Base-by-base conservation (phyloP, 2,888 invertebrate genomes). In the Cephalotes varians region DNA sequence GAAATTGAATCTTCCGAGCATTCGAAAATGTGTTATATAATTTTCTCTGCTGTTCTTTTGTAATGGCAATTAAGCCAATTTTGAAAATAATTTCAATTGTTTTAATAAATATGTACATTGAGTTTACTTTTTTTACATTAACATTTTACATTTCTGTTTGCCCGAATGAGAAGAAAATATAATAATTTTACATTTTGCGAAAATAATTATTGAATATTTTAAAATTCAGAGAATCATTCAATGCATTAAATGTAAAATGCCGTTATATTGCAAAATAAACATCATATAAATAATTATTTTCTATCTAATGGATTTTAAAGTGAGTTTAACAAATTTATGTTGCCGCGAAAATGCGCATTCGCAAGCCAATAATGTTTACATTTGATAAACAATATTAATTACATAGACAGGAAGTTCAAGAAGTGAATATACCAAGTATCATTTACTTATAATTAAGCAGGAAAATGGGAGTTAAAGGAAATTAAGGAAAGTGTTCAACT, bases 301-400 rank as follows among this genome's bases (percentile, higher is more conserved):
- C 21, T 25, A 25, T 67, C 12, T 67, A 21, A 6, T 37, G 15
- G 15, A 76, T 54, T 76, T 67, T 76, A 82, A 85, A 81, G 76
- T 31, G 74, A 82, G 31, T 49, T 81, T 54, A 56, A 65, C 31
- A 44, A 76, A 34, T 80, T 82, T 56, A 81, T 85, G 84, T 79
- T 86, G 85, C 86, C 82, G n/a, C 82, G 88, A 88, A 86, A 87
- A 85, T 89, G 88, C 88, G 87, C 85, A 87, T 87, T 83, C 87
- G 73, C 89, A 90, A 92, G 89, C 91, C 90, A 90, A 91, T 90
- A 90, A 86, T 88, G 88, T 87, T 91, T 87, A 89, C 86, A 88
- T 90, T 91, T 92, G 92, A 93, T 92, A 91, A 93, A 92, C 92
- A 93, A 93, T 91, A 92, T 93, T 92, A 91, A 93, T 93, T 90